phyloP scores from a whole-genome alignment of 1,140 invertebrate species.

The Hylaeus anthracinus region DNA sequence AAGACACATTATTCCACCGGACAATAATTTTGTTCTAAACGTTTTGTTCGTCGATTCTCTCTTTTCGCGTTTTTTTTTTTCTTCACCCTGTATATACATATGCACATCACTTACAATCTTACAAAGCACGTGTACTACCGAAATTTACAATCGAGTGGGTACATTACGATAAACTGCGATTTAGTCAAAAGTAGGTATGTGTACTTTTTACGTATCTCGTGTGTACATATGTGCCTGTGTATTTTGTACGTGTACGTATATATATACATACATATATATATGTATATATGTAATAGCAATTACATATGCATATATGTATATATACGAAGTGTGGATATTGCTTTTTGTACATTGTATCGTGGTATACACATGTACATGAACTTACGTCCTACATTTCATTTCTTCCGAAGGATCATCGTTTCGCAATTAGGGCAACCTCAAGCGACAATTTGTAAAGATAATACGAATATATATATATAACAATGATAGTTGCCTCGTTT shows the following conservation, averaged over 20 bases:
- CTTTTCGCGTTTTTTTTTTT: constrained; percentile 13
- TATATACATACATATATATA: constrained; percentile 41
- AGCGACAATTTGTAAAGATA: constrained; percentile 29
- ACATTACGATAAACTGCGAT: constrained; percentile 48
- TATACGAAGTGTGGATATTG: constrained; percentile 52
- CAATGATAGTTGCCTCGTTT: constrained; percentile 17
- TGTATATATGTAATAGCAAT: constrained; percentile 4
- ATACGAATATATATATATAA: constrained; percentile 22
- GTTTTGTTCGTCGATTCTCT: constrained; percentile 29
- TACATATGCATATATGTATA: not conserved
- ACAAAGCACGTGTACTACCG: constrained; percentile 51
- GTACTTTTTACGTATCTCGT: constrained; percentile 43
- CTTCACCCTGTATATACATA: constrained; percentile 53
- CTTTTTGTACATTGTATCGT: constrained; percentile 66
- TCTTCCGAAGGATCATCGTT: constrained; percentile 13
- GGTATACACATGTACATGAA: constrained; percentile 56
- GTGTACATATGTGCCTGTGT: constrained; percentile 27
- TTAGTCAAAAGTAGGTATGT: constrained; percentile 46
- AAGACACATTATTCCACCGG: constrained; percentile 68
- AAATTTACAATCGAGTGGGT: constrained; percentile 58
- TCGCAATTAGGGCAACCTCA: constrained; percentile 24
- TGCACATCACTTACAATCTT: constrained; percentile 55
- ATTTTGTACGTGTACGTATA: constrained; percentile 28
- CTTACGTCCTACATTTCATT: constrained; percentile 28
- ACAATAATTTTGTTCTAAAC: constrained; percentile 53